These are phyloP conservation scores for Botia almorhae DNA, from an alignment of 2,797 vertebrate species.

Conservation along the genomic window DNA sequence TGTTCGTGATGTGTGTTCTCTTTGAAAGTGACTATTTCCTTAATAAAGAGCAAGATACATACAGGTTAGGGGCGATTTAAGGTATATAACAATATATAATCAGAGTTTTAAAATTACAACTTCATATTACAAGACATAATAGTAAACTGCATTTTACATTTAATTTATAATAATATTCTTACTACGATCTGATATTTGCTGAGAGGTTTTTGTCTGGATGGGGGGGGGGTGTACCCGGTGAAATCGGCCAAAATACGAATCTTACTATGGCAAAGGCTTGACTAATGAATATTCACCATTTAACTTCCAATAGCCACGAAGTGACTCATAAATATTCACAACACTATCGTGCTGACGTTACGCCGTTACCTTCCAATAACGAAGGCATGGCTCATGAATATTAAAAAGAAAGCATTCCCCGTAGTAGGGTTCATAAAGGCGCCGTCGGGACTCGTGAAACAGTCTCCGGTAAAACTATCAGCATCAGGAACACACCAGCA, in stretches of 20 bases:
- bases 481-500: slow-evolving; percentile 2
- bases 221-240: too few relatives aligned
- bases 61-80: neutral
- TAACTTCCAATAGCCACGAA: too few relatives aligned
- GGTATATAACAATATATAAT: too few relatives aligned
- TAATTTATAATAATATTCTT: too few relatives aligned
- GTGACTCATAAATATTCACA: neutral
- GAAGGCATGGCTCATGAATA: slow-evolving; percentile 29
- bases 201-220: too few relatives aligned
- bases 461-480: neutral
- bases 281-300: slow-evolving; percentile 15
- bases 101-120: too few relatives aligned
- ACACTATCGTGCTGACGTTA: neutral
- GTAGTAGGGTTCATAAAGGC: slow-evolving; percentile 4
- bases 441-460: neutral
- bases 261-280: slow-evolving; percentile 1
- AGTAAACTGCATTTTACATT: too few relatives aligned
- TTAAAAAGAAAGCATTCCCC: neutral
- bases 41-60: neutral
- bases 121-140: too few relatives aligned
- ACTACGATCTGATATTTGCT: too few relatives aligned
- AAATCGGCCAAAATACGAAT: too few relatives aligned
- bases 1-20: neutral
- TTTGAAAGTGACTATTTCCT: neutral
- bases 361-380: neutral